Base-by-base conservation (phyloP, 1,140 invertebrate species). In the Aphelinus atriplicis region DNA sequence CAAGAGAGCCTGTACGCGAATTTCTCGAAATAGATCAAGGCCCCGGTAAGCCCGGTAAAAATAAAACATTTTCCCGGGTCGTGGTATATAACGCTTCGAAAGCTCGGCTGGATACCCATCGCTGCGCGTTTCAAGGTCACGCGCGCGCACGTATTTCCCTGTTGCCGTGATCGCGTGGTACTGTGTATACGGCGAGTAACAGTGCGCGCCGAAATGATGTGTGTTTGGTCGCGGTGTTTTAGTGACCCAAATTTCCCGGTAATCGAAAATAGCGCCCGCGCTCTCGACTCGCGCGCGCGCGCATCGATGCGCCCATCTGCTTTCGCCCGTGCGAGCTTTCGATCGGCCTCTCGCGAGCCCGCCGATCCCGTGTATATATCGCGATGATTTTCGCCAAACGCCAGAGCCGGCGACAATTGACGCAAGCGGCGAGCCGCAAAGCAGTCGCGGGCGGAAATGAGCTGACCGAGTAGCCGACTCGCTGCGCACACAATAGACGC, bases 11-110 rank as follows among this genome's bases (percentile, higher is more conserved):
- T 4, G 51, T 6, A 78, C 64, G 77, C 64, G 6, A 55, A 57
- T 57, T 43, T 46, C 85, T 84, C 76, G 80, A 87, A 87, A 88
- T 87, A 88, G 85, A 87, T 71, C 84, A 87, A 87, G 86, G 86
- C 83, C 80, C 80, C 73, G 81, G 81, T 53, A 9, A 6, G 51
- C 9, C 9, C 51, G 51, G 51, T 4, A 9, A 53, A 53, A 53
- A 53, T 53, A 53, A 9, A 53, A 53, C 4, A 53, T 53, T 46
- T 45, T 55, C 6, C 51, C 7, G 6, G 51, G 53, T 2, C 3
- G 56, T 4, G 3, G 26, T 60, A 9, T 53, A 53, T 60, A 60
- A 10, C 57, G 26, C 7, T 7, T 60, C 7, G 7, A 60, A 60
- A 60, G 57, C 57, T 60, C 57, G 26, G 51, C 51, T 53, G 51